phyloP scores from a whole-genome alignment of 2,113 vertebrate genomes.

The Ophiodon elongatus region DNA sequence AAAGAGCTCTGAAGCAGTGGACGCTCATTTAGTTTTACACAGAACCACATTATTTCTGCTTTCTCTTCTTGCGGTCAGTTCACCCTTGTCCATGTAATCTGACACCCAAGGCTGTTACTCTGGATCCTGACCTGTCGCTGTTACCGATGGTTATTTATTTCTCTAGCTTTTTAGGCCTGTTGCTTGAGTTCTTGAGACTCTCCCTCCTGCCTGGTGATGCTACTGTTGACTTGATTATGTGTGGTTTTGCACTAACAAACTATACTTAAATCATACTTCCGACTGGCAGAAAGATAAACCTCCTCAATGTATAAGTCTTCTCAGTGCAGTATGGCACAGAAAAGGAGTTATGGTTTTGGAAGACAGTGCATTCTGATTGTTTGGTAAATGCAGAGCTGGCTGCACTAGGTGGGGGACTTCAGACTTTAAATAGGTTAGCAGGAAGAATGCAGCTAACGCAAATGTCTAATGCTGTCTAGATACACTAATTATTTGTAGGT shows the following conservation, averaged over 20 bases:
- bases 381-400: constrained; percentile 41
- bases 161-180: constrained; percentile 19
- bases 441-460: constrained; percentile 63
- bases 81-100: constrained; percentile 26
- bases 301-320: constrained; percentile 35
- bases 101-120: constrained; percentile 18
- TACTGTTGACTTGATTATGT: constrained; percentile 55
- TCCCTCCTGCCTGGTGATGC: constrained; percentile 40
- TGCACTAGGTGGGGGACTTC: constrained; percentile 47
- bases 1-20: constrained; percentile 7
- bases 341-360: constrained; percentile 49
- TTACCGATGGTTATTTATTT: constrained; percentile 42
- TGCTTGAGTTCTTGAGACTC: constrained; percentile 37
- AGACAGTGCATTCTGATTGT: constrained; percentile 33
- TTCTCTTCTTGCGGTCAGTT: constrained; percentile 32
- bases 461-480: constrained; percentile 64
- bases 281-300: constrained; percentile 49
- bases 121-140: constrained; percentile 28
- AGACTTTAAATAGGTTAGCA: constrained; percentile 82
- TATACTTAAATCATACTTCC: constrained; percentile 47
- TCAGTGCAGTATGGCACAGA: constrained; percentile 22
- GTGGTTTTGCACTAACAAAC: constrained; percentile 53
- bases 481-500: constrained; percentile 81
- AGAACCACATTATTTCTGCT: constrained; percentile 20
- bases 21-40: constrained; percentile 5